phyloP scores from a whole-genome alignment of 2,888 invertebrate genomes.

The Acrobeloides nanus region DNA sequence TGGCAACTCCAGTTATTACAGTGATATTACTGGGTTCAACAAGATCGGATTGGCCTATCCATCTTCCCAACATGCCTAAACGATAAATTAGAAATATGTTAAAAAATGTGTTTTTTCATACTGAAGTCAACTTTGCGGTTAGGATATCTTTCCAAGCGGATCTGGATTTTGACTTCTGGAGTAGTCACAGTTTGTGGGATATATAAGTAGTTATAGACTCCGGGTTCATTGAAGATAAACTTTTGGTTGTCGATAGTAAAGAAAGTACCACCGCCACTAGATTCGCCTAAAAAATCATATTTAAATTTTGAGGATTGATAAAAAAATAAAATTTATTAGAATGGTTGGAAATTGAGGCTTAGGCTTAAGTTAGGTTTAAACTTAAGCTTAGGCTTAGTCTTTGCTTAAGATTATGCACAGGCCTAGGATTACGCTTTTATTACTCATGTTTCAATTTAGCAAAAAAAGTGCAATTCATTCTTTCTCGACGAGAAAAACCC shows the following conservation, averaged over 20 bases:
- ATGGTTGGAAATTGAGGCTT: too few relatives aligned
- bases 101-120: slow-evolving; percentile 6
- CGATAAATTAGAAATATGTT: neutral
- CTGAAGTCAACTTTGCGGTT: slow-evolving; percentile 51
- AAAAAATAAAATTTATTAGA: neutral
- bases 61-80: slow-evolving; percentile 34
- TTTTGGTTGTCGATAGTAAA: slow-evolving; percentile 76
- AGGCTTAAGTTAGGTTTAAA: too few relatives aligned
- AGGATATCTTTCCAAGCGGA: slow-evolving; percentile 50
- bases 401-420: too few relatives aligned
- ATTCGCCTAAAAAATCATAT: slow-evolving; percentile 62
- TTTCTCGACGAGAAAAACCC: too few relatives aligned
- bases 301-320: neutral
- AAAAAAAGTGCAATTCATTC: too few relatives aligned
- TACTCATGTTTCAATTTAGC: too few relatives aligned
- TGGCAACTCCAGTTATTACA: slow-evolving; percentile 42
- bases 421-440: too few relatives aligned
- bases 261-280: slow-evolving; percentile 88
- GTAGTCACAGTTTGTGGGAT: slow-evolving; percentile 37
- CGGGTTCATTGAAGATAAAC: slow-evolving; percentile 86
- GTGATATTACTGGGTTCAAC: slow-evolving; percentile 52
- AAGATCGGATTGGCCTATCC: slow-evolving; percentile 45
- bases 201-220: slow-evolving; percentile 47
- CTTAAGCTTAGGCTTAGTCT: too few relatives aligned
- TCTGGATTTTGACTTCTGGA: slow-evolving; percentile 49